Conservation (phyloP, 2,113 vertebrate genomes). For the Hemibates koningsi region DNA sequence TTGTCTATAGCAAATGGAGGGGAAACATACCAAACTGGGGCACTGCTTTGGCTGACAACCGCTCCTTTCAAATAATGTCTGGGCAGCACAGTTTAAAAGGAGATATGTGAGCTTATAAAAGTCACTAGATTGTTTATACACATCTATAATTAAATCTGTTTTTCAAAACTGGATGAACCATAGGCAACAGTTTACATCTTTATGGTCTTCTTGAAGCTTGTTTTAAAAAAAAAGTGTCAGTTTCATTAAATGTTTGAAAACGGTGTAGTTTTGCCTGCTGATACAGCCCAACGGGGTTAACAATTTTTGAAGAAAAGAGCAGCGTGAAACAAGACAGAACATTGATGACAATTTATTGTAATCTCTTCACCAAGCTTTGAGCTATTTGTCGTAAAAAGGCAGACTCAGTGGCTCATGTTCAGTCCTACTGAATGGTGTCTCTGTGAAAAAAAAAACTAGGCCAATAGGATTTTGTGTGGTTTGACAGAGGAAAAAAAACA, state of each 20-base stretch:
- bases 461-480: not conserved
- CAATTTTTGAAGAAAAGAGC: not conserved
- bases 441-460: not conserved
- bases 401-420: not conserved
- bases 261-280: not conserved
- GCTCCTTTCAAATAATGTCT: not conserved
- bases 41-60: not conserved
- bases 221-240: not conserved
- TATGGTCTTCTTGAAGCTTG: not conserved
- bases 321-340: not conserved
- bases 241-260: not conserved
- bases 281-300: not conserved
- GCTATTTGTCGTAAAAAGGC: conserved; percentile 32
- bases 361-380: not conserved
- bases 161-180: not conserved
- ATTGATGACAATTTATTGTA: not conserved
- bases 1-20: not conserved
- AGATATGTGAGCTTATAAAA: not conserved
- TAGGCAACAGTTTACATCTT: not conserved
- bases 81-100: not conserved
- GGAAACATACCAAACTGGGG: not conserved
- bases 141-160: not conserved
- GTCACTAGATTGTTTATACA: not conserved
- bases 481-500: not conserved
- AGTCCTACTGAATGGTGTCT: conserved; percentile 15